Evolutionary conservation across 2,888 invertebrate genomes (phyloP).

Genomic region (Papilio protenor): DNA sequence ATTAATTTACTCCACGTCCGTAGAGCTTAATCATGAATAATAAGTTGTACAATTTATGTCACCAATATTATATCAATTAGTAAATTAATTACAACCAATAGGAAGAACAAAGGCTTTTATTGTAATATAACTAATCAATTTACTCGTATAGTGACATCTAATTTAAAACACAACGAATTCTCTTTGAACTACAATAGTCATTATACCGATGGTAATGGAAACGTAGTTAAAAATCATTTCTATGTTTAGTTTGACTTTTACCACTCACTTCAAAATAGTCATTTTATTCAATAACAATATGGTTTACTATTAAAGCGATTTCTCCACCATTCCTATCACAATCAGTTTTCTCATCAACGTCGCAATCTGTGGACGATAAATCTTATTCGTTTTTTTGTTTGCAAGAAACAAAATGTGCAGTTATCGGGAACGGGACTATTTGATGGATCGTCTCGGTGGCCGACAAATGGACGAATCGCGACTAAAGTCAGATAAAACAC

Average conservation of each 20-base stretch:
- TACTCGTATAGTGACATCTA: neutral
- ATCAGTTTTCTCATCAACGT: constrained; percentile 28
- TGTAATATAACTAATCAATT: neutral
- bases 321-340: neutral
- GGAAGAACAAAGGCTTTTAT: neutral
- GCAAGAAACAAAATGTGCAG: constrained; percentile 42
- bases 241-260: too few species aligned
- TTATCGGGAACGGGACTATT: constrained; percentile 47
- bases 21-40: neutral
- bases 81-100: neutral
- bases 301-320: too few species aligned
- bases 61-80: neutral
- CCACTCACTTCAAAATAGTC: neutral
- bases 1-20: neutral
- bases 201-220: neutral
- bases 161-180: neutral
- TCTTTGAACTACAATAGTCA: neutral
- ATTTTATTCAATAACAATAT: too few species aligned
- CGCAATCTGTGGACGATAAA: constrained; percentile 37
- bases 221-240: neutral
- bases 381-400: constrained; percentile 41
- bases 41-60: neutral
- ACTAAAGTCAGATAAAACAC: constrained; percentile 63
- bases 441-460: constrained; percentile 49
- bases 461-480: constrained; percentile 56